Base-by-base conservation (phyloP, 2,113 vertebrate genomes). In the Oryzias melastigma region DNA sequence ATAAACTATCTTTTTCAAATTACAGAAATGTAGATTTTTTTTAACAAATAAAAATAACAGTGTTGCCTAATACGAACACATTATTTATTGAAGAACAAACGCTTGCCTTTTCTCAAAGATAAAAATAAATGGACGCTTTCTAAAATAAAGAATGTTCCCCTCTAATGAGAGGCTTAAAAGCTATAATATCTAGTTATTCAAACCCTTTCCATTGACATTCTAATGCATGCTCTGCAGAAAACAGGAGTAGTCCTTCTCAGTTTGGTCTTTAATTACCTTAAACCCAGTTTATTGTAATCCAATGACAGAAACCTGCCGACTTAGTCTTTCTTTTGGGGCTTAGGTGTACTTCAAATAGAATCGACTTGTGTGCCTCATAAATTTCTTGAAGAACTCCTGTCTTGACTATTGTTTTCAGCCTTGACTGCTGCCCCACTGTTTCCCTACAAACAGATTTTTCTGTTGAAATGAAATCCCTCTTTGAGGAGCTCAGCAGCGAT, bases 401-500 rank as follows among this genome's bases (percentile, higher is more conserved):
- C 6, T 8, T 2, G 13, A 5, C 1, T 12, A 6, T 13, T 14
- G 1, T 47, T 27, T 20, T 35, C 1, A 18, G 19, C 47, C 18
- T 20, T 22, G 3, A 22, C 3, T 7, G 8, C 22, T 4, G 12
- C 12, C 7, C 20, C 20, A 10, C 12, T 14, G 19, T 49, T 20
- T 14, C 29, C 15, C 16, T 5, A 17, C 7, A 25, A 35, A 29
- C 24, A 10, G 2, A 17, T 52, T 27, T 52, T 52, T 29, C 25
- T 27, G 50, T 16, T 5, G 50, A 16, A 40, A 64, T 54, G 18
- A 50, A 47, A 45, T 40, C 14, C 22, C 20, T 45, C 45, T 42
- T 57, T 17, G 29, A 44, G 44, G 40, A 47, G 61, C 60, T 59
- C 24, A 64, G 27, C 17, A 59, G n/a, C n/a, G 51, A 52, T 77